These are phyloP conservation scores for Sebastes itinus DNA, from an alignment of 2,797 vertebrate genomes.

Conservation along the genomic window DNA sequence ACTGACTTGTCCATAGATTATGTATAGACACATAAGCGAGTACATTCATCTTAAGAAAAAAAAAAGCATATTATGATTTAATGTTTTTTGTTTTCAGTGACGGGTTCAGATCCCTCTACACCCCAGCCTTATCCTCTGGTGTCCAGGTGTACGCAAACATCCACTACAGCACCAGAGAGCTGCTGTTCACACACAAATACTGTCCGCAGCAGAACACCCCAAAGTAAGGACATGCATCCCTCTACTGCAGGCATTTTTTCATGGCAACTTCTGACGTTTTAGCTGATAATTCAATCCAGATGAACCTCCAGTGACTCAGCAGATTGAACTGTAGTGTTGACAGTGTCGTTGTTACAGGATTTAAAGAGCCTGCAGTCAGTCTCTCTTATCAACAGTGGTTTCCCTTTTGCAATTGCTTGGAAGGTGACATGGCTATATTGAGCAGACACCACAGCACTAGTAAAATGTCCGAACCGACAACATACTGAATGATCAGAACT, in stretches of 20 bases:
- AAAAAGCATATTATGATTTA: background rate
- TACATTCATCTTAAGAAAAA: background rate
- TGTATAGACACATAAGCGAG: background rate
- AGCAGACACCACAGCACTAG: background rate
- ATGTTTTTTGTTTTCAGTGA: conserved; percentile 28
- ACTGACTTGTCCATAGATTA: background rate
- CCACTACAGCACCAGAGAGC: background rate
- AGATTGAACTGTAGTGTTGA: background rate
- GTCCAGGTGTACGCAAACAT: conserved; percentile 57
- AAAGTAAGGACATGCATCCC: conserved; percentile 68
- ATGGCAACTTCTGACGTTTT: background rate
- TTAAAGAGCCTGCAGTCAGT: background rate
- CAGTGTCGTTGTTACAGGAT: background rate
- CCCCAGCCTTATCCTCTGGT: background rate
- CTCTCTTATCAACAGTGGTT: background rate
- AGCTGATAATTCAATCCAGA: background rate
- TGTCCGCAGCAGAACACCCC: conserved; percentile 47
- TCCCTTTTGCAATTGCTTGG: background rate
- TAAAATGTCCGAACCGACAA: background rate
- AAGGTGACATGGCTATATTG: too few species aligned
- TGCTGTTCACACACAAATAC: background rate
- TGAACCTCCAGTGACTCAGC: background rate
- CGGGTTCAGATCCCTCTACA: conserved; percentile 34
- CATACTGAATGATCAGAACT: background rate
- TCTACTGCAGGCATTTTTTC: background rate